Evolutionary conservation across 2,797 vertebrate genomes (phyloP).

Genomic region (Sebastes vulpes): DNA sequence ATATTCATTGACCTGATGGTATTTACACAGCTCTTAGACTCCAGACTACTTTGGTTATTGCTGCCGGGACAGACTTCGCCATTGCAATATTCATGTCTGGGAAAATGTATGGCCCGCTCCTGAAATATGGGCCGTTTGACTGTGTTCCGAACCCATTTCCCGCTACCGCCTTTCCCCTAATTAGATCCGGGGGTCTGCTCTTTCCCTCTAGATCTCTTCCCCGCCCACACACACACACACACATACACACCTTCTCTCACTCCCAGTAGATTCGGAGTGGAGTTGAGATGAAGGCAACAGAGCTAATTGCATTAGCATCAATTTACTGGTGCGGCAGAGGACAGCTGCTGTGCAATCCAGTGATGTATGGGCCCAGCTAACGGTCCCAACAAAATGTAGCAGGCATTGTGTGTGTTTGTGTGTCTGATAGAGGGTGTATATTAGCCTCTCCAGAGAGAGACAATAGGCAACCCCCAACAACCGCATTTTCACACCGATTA

Average conservation of each 20-base stretch:
- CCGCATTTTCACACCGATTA: slow-evolving; percentile 28
- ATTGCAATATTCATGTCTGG: slow-evolving; percentile 70
- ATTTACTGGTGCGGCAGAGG: slow-evolving; percentile 76
- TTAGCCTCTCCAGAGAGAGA: slow-evolving; percentile 40
- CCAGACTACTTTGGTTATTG: slow-evolving; percentile 51
- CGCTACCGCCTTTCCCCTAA: slow-evolving; percentile 67
- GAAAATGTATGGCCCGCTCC: slow-evolving; percentile 60
- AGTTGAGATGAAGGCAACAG: slow-evolving; percentile 75
- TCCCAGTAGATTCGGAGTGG: slow-evolving; percentile 52
- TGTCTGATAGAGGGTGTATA: slow-evolving; percentile 15
- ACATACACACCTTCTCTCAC: slow-evolving; percentile 16
- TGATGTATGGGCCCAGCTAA: slow-evolving; percentile 58
- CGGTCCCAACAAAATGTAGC: slow-evolving; percentile 14
- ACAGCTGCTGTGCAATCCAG: slow-evolving; percentile 75
- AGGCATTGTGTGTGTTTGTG: not conserved
- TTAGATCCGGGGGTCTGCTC: slow-evolving; percentile 75
- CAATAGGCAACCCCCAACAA: slow-evolving; percentile 6
- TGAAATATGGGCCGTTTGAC: slow-evolving; percentile 74
- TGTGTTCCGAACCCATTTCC: slow-evolving; percentile 73
- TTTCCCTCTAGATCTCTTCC: slow-evolving; percentile 36
- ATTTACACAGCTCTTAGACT: slow-evolving; percentile 44
- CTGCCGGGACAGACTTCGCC: slow-evolving; percentile 41
- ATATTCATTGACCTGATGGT: slow-evolving; percentile 57
- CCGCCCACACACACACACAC: not conserved
- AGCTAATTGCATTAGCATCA: slow-evolving; percentile 86